Evolutionary conservation across 2,113 vertebrate genomes (phyloP), one percentile per base, ranked within the genome.

Genomic region (Haliaeetus leucogaster): DNA sequence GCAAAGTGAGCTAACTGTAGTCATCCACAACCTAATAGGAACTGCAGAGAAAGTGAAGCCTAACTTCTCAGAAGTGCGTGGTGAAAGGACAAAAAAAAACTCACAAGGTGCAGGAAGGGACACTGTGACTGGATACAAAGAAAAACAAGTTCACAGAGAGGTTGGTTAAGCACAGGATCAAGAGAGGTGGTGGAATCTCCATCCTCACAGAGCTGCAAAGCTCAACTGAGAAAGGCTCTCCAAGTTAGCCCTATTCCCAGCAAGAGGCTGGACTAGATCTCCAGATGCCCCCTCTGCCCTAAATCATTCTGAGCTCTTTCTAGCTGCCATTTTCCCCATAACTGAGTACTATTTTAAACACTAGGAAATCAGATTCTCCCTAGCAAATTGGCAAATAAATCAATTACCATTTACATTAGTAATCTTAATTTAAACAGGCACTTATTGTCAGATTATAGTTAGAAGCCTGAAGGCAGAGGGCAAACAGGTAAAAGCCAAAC

Each of bases 11-110:
- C 29, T 27, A 62, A 38, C 43, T 29, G 34, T 6, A 55, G 43
- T 21, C 3, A 2, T 25, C 42, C 50, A 52, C 34, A 68, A 7
- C 27, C n/a, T 13, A 23, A 27, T 0, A 1, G 53, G 32, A 61
- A 16, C 38, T 25, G 74, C 48, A 47, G 25, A 58, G 61, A 30
- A 53, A 27, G 25, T 2, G 1, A 81, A 29, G 34, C 30, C 10
- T 47, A 27, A 9, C 53, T 10, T 63, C 45, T 10, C 16, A 42
- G 8, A 50, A 36, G 26, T 1, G 3, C 20, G 48, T n/a, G 42
- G 18, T 4, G 17, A 70, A 78, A 36, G 32, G 23, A 43, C 36
- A 59, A n/a, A 38, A 23, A n/a, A 16, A 12, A 50, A 36, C 59
- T 7, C 38, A 21, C 27, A 55, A 59, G 32, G 8, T 27, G 42